Percentiles rank a stretch among this genome's conserved stretches.
Conservation (phyloP, 2,888 invertebrate species). For the Dusona sp. region DNA sequence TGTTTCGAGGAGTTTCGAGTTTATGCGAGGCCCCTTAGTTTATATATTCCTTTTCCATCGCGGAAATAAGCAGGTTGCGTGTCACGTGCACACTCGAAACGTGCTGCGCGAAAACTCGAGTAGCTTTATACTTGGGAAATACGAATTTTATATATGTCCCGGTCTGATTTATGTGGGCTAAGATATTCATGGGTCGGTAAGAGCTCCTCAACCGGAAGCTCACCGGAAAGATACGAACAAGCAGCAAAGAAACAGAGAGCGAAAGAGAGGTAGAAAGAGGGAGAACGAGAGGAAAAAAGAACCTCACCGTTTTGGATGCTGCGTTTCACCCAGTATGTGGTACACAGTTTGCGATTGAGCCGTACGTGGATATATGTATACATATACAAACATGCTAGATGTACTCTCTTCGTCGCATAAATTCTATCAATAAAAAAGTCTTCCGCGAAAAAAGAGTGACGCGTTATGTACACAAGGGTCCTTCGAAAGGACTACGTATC, state of each 20-base stretch:
- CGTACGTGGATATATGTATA: not conserved
- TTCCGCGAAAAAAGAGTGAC: not conserved
- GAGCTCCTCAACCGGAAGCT: conserved; percentile 69
- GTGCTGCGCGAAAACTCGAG: conserved; percentile 53
- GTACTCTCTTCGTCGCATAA: conserved; percentile 30
- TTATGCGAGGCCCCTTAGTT: conserved; percentile 29
- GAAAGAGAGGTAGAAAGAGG: conserved; percentile 20
- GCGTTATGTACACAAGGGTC: not conserved
- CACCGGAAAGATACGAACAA: conserved; percentile 62
- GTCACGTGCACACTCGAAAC: conserved; percentile 53
- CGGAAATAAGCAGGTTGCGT: conserved; percentile 65
- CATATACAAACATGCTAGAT: not conserved
- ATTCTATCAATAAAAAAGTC: conserved; percentile 22
- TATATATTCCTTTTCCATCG: conserved; percentile 56
- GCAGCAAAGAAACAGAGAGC: conserved; percentile 39
- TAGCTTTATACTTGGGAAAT: conserved; percentile 58
- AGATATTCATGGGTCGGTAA: conserved; percentile 72
- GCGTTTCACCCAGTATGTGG: conserved; percentile 16
- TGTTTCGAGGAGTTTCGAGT: conserved; percentile 35
- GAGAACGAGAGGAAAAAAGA: not conserved
- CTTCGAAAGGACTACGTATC: not conserved
- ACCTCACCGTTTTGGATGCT: conserved; percentile 21
- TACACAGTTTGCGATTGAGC: conserved; percentile 27
- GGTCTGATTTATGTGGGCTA: conserved; percentile 71
- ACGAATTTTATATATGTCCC: conserved; percentile 70